A percentile compares a stretch with the other conserved stretches of the same genome.
Conservation (phyloP, 2,113 vertebrate species). For the Rhadina sibilatrix region DNA sequence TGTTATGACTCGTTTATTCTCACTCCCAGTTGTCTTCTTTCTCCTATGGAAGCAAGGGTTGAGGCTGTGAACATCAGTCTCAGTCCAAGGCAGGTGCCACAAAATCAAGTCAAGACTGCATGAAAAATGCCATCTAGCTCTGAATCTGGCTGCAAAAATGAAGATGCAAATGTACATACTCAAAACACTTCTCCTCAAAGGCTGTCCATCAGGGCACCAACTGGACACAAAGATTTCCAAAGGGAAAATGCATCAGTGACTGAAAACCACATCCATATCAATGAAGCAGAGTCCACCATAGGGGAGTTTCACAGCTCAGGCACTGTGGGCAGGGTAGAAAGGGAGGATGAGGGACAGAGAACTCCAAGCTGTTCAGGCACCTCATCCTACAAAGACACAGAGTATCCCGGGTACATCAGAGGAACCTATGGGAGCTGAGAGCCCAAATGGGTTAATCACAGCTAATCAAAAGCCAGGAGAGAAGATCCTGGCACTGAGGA, state of each 20-base stretch:
- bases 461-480: not conserved
- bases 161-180: not conserved
- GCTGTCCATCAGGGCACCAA: not conserved
- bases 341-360: not conserved
- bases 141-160: not conserved
- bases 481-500: not conserved
- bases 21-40: not conserved
- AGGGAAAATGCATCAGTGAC: accelerated
- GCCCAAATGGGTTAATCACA: not conserved
- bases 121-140: not conserved
- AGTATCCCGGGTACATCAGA: accelerated
- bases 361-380: not conserved
- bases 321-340: accelerated
- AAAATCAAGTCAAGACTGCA: not conserved
- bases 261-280: not conserved
- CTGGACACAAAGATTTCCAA: not conserved
- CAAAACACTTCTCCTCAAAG: not conserved
- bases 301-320: not conserved
- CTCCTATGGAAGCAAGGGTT: not conserved
- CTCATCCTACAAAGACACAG: not conserved
- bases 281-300: not conserved
- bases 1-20: not conserved
- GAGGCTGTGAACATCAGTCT: not conserved
- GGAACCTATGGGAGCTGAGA: accelerated
- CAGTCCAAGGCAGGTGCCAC: not conserved